A percentile compares a stretch with the other conserved stretches of the same genome.
Conservation (phyloP, 1,140 invertebrate genomes). For the Monochamus saltuarius region DNA sequence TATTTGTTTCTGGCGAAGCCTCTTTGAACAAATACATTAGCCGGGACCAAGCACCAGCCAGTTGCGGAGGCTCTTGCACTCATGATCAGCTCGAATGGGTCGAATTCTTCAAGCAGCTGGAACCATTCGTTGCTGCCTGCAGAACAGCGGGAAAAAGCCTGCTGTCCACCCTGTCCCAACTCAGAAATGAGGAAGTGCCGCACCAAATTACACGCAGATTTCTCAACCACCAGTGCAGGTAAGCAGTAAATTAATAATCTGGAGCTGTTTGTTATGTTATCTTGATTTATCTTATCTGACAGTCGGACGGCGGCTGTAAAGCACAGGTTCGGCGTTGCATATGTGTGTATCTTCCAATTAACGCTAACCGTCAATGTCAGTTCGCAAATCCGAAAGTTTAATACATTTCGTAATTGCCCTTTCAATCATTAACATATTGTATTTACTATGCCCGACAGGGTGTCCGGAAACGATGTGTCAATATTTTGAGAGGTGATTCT, state of each 20-base stretch:
- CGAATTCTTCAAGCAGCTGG: slow-evolving; percentile 62
- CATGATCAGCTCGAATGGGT: slow-evolving; percentile 65
- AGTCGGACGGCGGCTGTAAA: too few relatives aligned
- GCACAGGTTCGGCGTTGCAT: too few relatives aligned
- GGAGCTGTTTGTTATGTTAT: too few relatives aligned
- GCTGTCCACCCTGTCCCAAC: slow-evolving; percentile 55
- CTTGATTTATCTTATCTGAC: too few relatives aligned
- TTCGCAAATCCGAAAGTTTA: too few relatives aligned
- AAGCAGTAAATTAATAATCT: slow-evolving; percentile 1
- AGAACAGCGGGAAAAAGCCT: slow-evolving; percentile 54
- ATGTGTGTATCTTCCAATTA: too few relatives aligned
- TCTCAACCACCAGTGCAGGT: slow-evolving; percentile 57
- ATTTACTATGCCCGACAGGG: too few relatives aligned
- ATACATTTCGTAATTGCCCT: too few relatives aligned
- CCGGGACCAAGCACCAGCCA: slow-evolving; percentile 54
- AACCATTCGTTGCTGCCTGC: slow-evolving; percentile 57
- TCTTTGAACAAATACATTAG: slow-evolving; percentile 49
- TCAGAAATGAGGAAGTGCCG: slow-evolving; percentile 55
- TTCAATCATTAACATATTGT: too few relatives aligned
- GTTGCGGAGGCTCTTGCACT: slow-evolving; percentile 54
- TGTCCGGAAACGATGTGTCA: too few relatives aligned
- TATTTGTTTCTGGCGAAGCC: slow-evolving; percentile 43
- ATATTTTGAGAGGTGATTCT: too few relatives aligned
- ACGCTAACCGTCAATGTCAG: too few relatives aligned
- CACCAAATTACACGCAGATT: slow-evolving; percentile 54